A percentile compares a stretch with the other conserved stretches of the same genome.
These are phyloP conservation scores for Poicephalus meyeri DNA, from an alignment of 2,113 vertebrate species.

Conservation along the genomic window DNA sequence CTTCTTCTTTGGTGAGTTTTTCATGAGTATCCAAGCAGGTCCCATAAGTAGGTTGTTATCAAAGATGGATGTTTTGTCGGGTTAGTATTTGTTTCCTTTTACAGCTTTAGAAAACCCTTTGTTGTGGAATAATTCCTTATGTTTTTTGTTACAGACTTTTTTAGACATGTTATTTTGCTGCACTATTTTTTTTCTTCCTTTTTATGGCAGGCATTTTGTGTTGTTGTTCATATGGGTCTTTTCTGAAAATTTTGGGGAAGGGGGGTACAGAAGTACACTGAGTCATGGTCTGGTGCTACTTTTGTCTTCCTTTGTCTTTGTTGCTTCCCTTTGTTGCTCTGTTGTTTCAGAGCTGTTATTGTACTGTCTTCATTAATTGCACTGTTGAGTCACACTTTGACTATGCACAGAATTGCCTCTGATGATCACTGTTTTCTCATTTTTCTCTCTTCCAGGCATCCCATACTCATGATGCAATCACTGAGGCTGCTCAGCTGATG, in stretches of 20 bases:
- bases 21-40: background rate
- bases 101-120: background rate
- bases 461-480: slow-evolving; percentile 96
- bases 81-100: background rate
- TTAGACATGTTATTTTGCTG: background rate
- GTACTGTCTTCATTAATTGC: background rate
- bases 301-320: background rate
- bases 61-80: background rate
- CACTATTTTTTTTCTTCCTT: background rate
- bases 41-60: background rate
- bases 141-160: background rate
- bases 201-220: background rate
- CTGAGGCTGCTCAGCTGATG: slow-evolving; percentile 95
- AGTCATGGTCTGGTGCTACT: background rate
- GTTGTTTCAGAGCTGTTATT: background rate
- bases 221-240: background rate
- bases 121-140: background rate
- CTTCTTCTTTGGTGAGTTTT: background rate
- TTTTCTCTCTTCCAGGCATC: slow-evolving; percentile 76
- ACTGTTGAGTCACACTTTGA: accelerated
- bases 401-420: background rate
- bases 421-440: accelerated
- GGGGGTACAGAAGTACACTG: background rate
- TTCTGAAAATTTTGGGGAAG: background rate
- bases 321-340: background rate